A percentile compares a stretch with the other conserved stretches of the same genome.
These are phyloP conservation scores for Nanorana parkeri DNA, from an alignment of 2,113 vertebrate species.

Conservation along the genomic window DNA sequence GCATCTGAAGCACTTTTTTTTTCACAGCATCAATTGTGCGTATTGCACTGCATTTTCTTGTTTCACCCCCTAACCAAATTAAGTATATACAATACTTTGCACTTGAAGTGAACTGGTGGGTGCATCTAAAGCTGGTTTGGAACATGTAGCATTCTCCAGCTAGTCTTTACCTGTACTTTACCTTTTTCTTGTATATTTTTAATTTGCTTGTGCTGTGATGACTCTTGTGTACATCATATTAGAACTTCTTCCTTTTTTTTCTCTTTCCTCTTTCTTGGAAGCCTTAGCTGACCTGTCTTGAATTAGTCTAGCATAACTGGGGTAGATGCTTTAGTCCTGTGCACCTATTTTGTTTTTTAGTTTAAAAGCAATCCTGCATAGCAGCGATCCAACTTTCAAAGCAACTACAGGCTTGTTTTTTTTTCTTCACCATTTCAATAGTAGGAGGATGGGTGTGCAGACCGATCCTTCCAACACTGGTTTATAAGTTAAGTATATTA, in stretches of 20 bases:
- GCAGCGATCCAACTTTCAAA: background rate
- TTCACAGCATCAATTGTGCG: conserved; percentile 13
- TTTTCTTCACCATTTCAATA: background rate
- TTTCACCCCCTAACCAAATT: conserved; percentile 11
- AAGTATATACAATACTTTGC: conserved; percentile 34
- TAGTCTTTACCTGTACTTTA: background rate
- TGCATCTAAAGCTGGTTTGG: background rate
- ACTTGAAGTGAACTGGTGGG: conserved; percentile 31
- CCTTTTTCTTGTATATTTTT: conserved; percentile 14
- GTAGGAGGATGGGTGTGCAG: background rate
- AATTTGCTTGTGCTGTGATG: conserved; percentile 16
- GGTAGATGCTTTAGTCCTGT: background rate
- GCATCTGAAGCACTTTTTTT: conserved; percentile 36
- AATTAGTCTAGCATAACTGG: background rate
- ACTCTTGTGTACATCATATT: background rate
- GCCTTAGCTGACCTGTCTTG: background rate
- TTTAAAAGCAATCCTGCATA: background rate
- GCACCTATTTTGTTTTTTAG: background rate
- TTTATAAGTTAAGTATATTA: conserved; percentile 2
- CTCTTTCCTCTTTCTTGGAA: background rate
- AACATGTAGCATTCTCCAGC: background rate
- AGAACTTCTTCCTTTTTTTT: background rate
- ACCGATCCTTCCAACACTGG: background rate
- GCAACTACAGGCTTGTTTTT: background rate
- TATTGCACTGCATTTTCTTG: background rate